A percentile compares a stretch with the other conserved stretches of the same genome.
Conservation (phyloP, 2,888 invertebrate species). For the Drosophila sordidapex region DNA sequence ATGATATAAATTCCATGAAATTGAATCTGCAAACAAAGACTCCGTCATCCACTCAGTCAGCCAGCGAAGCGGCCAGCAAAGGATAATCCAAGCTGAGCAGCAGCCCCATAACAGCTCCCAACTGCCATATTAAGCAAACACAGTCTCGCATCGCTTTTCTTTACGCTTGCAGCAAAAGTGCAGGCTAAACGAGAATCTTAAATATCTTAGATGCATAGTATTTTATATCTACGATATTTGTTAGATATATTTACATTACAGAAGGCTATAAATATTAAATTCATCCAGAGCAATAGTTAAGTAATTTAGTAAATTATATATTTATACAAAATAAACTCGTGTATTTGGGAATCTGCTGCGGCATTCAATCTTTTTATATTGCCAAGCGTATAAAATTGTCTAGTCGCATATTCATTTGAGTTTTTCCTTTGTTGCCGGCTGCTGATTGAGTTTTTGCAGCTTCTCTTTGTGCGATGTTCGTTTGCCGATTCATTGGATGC, state of each 20-base stretch:
- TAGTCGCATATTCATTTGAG: conserved; percentile 1
- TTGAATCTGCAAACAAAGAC: conserved; percentile 64
- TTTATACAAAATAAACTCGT: neutral
- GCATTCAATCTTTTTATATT: neutral
- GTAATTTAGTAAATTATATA: neutral
- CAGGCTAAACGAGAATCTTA: neutral
- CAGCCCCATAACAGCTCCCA: conserved; percentile 62
- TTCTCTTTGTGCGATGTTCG: conserved; percentile 45
- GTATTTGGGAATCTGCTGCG: neutral
- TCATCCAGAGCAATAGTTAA: neutral
- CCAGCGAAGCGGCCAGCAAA: conserved; percentile 16
- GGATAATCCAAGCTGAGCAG: conserved; percentile 27
- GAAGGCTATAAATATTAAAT: neutral
- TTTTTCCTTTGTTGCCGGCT: conserved; percentile 9
- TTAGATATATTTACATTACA: neutral
- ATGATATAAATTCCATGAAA: conserved; percentile 59
- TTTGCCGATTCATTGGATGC: conserved; percentile 25
- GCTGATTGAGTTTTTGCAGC: conserved; percentile 50
- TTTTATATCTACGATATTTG: neutral
- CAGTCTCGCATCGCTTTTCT: conserved; percentile 35
- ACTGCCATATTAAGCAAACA: conserved; percentile 53
- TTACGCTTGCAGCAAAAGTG: conserved; percentile 21
- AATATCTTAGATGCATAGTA: neutral
- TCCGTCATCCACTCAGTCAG: conserved; percentile 16
- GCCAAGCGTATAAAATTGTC: conserved; percentile 15